Evolutionary conservation across 2,797 vertebrate genomes (phyloP).

Genomic region (Cryptoprocta ferox): DNA sequence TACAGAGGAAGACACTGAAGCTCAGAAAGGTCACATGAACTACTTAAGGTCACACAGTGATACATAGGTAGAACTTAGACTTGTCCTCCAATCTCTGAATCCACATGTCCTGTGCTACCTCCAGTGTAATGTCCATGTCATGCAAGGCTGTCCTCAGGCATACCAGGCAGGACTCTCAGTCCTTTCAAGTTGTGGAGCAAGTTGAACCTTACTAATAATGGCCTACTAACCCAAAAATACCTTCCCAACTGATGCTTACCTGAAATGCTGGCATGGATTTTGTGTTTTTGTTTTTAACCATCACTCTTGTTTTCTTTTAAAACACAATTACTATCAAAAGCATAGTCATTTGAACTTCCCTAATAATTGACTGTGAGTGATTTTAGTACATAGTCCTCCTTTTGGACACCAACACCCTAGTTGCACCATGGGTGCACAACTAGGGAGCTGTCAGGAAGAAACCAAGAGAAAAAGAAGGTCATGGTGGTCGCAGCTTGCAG

Average conservation of each 20-base stretch:
- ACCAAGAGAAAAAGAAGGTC: not conserved
- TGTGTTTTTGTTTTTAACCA: not conserved
- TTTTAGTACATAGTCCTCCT: not conserved
- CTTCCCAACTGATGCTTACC: not conserved
- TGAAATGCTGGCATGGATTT: not conserved
- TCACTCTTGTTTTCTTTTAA: conserved; percentile 1
- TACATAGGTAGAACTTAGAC: not conserved
- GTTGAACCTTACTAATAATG: not conserved
- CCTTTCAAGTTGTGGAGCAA: not conserved
- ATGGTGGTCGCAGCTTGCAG: not conserved
- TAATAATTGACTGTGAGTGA: not conserved
- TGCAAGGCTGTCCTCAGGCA: not conserved
- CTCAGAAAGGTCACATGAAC: not conserved
- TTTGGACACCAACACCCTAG: not conserved
- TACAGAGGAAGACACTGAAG: not conserved
- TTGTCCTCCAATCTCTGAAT: not conserved
- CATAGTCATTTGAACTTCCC: not conserved
- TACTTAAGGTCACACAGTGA: not conserved
- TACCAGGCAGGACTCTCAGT: not conserved
- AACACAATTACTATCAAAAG: not conserved
- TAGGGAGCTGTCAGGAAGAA: not conserved
- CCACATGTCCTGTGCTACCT: not conserved
- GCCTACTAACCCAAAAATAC: not conserved
- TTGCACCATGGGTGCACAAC: accelerated
- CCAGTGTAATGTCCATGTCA: not conserved